Conservation (phyloP, 1,140 invertebrate genomes). For the Luehdorfia chinensis region DNA sequence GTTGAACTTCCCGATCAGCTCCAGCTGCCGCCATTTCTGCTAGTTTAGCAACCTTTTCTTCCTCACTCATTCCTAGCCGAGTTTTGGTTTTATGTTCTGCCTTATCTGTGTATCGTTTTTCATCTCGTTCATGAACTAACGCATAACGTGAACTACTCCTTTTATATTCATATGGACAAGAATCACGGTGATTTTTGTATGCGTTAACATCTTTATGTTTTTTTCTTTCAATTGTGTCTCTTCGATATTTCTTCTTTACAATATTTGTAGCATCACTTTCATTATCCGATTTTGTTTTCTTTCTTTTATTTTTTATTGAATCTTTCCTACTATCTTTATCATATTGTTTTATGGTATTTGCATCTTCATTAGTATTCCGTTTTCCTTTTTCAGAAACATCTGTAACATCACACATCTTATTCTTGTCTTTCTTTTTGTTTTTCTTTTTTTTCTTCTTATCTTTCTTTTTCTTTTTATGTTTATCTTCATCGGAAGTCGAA, state of each 20-base stretch:
- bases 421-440: conserved; percentile 23
- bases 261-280: conserved; percentile 6
- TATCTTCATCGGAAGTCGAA: conserved; percentile 72
- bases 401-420: conserved; percentile 15
- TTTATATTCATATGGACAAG: neutral
- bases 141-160: neutral
- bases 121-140: neutral
- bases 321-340: conserved; percentile 4
- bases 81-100: conserved; percentile 14
- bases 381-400: conserved; percentile 19
- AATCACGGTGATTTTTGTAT: conserved; percentile 3
- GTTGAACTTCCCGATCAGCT: conserved; percentile 43
- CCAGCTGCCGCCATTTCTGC: conserved; percentile 86
- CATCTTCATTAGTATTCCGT: conserved; percentile 10
- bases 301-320: neutral
- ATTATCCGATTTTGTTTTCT: conserved; percentile 1
- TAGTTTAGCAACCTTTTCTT: conserved; percentile 84
- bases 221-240: conserved; percentile 7
- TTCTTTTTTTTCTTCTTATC: conserved; percentile 42
- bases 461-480: conserved; percentile 70
- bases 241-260: conserved; percentile 11
- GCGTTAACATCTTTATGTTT: conserved; percentile 3
- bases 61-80: conserved; percentile 62
- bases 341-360: conserved; percentile 13
- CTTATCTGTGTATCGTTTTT: neutral